A percentile compares a stretch with the other conserved stretches of the same genome.
These are phyloP conservation scores for Rostratula benghalensis DNA, from an alignment of 2,113 vertebrate genomes.

Conservation along the genomic window DNA sequence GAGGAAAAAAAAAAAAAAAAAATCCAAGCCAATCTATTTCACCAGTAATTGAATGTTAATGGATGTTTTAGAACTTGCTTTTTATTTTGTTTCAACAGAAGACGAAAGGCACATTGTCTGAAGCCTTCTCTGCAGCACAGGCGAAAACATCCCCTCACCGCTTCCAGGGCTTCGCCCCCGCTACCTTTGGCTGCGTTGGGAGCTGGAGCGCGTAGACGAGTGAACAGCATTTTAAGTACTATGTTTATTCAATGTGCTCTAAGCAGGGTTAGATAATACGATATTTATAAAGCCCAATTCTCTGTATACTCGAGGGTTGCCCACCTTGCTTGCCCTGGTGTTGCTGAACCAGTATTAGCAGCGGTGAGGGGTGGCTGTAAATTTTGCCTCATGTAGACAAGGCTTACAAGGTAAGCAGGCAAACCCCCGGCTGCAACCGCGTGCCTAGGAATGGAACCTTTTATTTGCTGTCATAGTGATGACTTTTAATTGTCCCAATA, in stretches of 20 bases:
- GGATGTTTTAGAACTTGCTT: not conserved
- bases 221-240: not conserved
- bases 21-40: not conserved
- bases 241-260: not conserved
- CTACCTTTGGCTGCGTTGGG: not conserved
- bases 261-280: not conserved
- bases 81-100: not conserved
- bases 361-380: not conserved
- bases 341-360: not conserved
- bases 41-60: not conserved
- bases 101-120: not conserved
- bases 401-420: slow-evolving; percentile 69
- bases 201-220: not conserved
- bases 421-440: slow-evolving; percentile 70
- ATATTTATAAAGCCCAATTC: not conserved
- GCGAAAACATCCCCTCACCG: not conserved
- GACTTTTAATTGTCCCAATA: slow-evolving; percentile 86
- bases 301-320: not conserved
- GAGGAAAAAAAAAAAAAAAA: slow-evolving; percentile 9
- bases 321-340: not conserved
- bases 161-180: not conserved
- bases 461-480: slow-evolving; percentile 83
- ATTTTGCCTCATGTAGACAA: slow-evolving; percentile 23
- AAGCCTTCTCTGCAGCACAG: not conserved
- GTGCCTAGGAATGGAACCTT: slow-evolving; percentile 71